phyloP scores from a whole-genome alignment of 2,113 vertebrate genomes.

The Chitala chitala region DNA sequence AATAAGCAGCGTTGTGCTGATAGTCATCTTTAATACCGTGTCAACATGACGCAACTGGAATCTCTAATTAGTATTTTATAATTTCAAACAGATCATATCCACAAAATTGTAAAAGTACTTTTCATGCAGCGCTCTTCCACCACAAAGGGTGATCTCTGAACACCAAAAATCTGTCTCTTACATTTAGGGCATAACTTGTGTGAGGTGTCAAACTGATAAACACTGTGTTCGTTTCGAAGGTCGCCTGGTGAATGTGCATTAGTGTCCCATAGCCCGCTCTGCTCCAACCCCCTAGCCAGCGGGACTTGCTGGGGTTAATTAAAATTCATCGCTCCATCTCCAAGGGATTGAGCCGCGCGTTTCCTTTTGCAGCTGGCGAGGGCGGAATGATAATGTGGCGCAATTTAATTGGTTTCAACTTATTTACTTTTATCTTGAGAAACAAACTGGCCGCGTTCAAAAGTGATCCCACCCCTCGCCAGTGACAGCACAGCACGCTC shows the following conservation, averaged over 20 bases:
- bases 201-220: slow-evolving; percentile 43
- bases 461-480: slow-evolving; percentile 1
- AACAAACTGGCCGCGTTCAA: slow-evolving; percentile 52
- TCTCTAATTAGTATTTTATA: slow-evolving; percentile 56
- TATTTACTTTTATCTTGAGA: slow-evolving; percentile 59
- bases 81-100: slow-evolving; percentile 41
- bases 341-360: slow-evolving; percentile 32
- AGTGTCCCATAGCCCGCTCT: not conserved
- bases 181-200: slow-evolving; percentile 41
- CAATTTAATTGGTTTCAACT: slow-evolving; percentile 56
- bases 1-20: not conserved
- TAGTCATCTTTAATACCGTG: slow-evolving; percentile 42
- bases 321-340: slow-evolving; percentile 38
- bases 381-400: slow-evolving; percentile 52
- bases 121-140: slow-evolving; percentile 18
- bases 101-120: slow-evolving; percentile 53
- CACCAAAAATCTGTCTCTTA: no score
- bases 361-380: slow-evolving; percentile 28
- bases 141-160: no score
- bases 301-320: slow-evolving; percentile 18
- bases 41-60: slow-evolving; percentile 54
- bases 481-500: not conserved
- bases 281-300: not conserved
- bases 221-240: slow-evolving; percentile 35
- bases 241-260: slow-evolving; percentile 23